These are phyloP conservation scores for Allophyes oxyacanthae DNA, from an alignment of 2,888 invertebrate species.

Conservation along the genomic window DNA sequence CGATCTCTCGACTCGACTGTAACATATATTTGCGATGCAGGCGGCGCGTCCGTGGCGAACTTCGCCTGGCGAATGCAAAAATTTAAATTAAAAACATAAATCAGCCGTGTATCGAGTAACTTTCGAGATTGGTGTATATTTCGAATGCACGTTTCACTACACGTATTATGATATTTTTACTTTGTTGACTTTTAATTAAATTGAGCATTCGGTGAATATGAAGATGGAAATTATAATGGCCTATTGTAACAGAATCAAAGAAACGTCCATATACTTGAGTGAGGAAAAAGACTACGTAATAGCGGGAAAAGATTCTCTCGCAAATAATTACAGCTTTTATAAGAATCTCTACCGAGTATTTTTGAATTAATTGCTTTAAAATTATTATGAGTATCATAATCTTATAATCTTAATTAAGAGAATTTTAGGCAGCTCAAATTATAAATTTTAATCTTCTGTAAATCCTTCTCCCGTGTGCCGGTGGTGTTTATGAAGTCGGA, in stretches of 20 bases:
- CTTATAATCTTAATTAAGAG: conserved; percentile 87
- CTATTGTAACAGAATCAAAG: conserved; percentile 26
- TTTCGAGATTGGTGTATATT: conserved; percentile 86
- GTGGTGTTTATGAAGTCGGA: conserved; percentile 68
- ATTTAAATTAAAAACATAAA: conserved; percentile 90
- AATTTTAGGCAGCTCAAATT: conserved; percentile 82
- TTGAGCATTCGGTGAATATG: conserved; percentile 36
- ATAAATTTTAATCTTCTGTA: conserved; percentile 82
- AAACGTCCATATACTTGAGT: conserved; percentile 47
- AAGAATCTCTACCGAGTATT: conserved; percentile 75
- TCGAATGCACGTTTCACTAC: conserved; percentile 77
- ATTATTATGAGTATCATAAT: conserved; percentile 87
- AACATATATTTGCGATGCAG: conserved; percentile 88
- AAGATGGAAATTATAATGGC: conserved; percentile 18
- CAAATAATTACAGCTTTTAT: conserved; percentile 79
- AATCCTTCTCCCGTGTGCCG: conserved; percentile 70
- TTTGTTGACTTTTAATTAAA: conserved; percentile 61
- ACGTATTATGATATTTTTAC: conserved; percentile 66
- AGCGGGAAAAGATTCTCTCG: conserved; percentile 64
- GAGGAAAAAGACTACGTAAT: conserved; percentile 47
- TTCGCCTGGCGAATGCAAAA: conserved; percentile 88
- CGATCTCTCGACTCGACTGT: conserved; percentile 80
- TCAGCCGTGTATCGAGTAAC: conserved; percentile 88
- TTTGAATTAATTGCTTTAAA: conserved; percentile 85
- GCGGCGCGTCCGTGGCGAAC: conserved; percentile 85